Conservation (phyloP, 2,888 invertebrate species). For the Kuschelorhynchus macadamiae region DNA sequence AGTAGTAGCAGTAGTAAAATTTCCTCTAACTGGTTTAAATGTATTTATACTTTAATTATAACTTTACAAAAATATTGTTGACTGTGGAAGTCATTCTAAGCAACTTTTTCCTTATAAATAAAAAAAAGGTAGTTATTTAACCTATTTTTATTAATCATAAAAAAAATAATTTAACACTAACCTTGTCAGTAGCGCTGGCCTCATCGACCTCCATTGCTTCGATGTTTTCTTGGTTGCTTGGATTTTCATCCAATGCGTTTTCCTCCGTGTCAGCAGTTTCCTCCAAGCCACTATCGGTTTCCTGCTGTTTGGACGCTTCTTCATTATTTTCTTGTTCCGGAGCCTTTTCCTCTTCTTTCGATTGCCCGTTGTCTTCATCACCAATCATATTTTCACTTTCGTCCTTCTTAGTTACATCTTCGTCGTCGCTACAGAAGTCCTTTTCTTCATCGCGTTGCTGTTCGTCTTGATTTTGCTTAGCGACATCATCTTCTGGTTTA, state of each 20-base stretch:
- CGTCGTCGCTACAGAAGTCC: slow-evolving; percentile 64
- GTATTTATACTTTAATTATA: no score
- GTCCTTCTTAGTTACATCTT: slow-evolving; percentile 62
- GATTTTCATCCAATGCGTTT: slow-evolving; percentile 63
- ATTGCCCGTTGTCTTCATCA: slow-evolving; percentile 59
- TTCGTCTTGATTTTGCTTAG: slow-evolving; percentile 62
- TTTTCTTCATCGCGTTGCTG: slow-evolving; percentile 61
- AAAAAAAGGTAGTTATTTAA: no score
- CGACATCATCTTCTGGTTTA: slow-evolving; percentile 67
- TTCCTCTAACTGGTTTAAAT: no score
- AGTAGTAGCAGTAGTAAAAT: no score
- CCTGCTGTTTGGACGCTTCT: slow-evolving; percentile 42
- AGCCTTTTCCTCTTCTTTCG: slow-evolving; percentile 59
- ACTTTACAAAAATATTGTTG: no score
- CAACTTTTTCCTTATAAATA: no score
- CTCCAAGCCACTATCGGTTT: slow-evolving; percentile 63
- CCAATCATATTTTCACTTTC: slow-evolving; percentile 63
- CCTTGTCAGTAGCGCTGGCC: slow-evolving; percentile 69
- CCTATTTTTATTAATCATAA: no score
- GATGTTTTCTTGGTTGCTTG: slow-evolving; percentile 65
- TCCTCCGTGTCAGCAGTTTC: slow-evolving; percentile 65
- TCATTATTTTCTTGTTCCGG: slow-evolving; percentile 60
- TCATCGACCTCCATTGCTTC: slow-evolving; percentile 69
- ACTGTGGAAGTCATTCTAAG: no score
- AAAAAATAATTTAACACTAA: no score